A percentile compares a stretch with the other conserved stretches of the same genome.
phyloP scores from a whole-genome alignment of 2,113 vertebrate species.

The Pristiophorus japonicus region DNA sequence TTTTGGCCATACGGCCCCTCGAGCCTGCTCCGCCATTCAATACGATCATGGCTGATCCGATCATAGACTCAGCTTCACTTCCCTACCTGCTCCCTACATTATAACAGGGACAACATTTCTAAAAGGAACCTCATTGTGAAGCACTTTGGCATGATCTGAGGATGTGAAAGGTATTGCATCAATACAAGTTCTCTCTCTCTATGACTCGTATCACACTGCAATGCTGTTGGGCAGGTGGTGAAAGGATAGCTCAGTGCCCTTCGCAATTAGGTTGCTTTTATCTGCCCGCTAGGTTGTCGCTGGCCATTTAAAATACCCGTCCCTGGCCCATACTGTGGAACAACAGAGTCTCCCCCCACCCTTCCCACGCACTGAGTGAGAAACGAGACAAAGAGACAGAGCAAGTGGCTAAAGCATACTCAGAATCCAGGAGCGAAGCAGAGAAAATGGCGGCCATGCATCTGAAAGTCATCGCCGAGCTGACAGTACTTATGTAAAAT shows the following conservation, averaged over 20 bases:
- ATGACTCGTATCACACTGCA: not conserved
- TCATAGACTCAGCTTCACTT: too few relatives aligned
- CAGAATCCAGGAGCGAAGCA: not conserved
- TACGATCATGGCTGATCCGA: too few relatives aligned
- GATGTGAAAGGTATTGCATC: not conserved
- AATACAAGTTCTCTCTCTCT: not conserved
- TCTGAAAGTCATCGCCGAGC: not conserved
- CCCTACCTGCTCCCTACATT: too few relatives aligned
- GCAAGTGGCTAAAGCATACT: not conserved
- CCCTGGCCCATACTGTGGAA: not conserved
- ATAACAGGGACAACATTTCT: too few relatives aligned
- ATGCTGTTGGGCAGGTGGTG: too few relatives aligned
- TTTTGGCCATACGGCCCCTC: too few relatives aligned
- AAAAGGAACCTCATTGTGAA: too few relatives aligned
- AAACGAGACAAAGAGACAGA: not conserved
- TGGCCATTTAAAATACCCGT: not conserved
- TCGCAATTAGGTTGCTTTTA: not conserved
- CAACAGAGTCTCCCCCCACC: not conserved
- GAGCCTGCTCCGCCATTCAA: too few relatives aligned
- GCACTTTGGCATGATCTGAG: too few relatives aligned
- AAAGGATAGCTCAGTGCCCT: too few relatives aligned
- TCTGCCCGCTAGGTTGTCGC: not conserved
- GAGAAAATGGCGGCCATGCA: not conserved
- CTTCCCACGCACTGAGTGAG: not conserved
- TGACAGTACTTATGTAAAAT: not conserved